Percentiles rank a stretch among this genome's conserved stretches.
Evolutionary conservation across 1,140 invertebrate species (phyloP).

Genomic region (Megathymus violae): DNA sequence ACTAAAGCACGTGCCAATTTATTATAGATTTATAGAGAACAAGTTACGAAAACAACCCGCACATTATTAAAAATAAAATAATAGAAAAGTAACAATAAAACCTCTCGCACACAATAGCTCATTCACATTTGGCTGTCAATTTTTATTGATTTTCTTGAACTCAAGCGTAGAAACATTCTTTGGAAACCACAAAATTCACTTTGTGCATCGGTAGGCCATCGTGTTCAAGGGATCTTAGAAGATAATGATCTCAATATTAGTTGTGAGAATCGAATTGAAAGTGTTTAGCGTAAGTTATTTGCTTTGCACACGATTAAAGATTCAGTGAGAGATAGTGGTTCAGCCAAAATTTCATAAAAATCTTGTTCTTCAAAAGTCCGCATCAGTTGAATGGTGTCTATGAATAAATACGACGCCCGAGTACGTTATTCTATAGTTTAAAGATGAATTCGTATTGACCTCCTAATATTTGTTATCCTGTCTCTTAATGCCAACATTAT

Average conservation of each 20-base stretch:
- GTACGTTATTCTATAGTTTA: too few species aligned
- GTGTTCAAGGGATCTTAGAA: slow-evolving; percentile 2
- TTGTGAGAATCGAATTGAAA: slow-evolving; percentile 16
- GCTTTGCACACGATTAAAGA: background rate
- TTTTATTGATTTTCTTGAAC: too few species aligned
- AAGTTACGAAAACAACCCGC: background rate
- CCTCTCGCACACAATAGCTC: background rate
- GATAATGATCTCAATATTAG: slow-evolving; percentile 22
- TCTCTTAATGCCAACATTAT: too few species aligned
- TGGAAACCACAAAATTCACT: too few species aligned
- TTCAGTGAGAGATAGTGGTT: background rate
- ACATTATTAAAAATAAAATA: background rate
- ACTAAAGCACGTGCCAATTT: slow-evolving; percentile 17
- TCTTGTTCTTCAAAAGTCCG: too few species aligned
- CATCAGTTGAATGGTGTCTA: too few species aligned
- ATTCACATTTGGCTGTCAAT: too few species aligned
- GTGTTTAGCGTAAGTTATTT: slow-evolving; percentile 11
- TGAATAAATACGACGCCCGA: too few species aligned
- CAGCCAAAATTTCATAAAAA: background rate
- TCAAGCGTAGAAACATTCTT: too few species aligned
- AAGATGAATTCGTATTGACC: too few species aligned
- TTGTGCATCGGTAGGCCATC: background rate
- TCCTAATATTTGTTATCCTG: too few species aligned
- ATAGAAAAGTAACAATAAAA: background rate
- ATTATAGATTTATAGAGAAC: slow-evolving; percentile 4